Base-by-base conservation (phyloP, 2,888 invertebrate species). In the Andrena marginata region DNA sequence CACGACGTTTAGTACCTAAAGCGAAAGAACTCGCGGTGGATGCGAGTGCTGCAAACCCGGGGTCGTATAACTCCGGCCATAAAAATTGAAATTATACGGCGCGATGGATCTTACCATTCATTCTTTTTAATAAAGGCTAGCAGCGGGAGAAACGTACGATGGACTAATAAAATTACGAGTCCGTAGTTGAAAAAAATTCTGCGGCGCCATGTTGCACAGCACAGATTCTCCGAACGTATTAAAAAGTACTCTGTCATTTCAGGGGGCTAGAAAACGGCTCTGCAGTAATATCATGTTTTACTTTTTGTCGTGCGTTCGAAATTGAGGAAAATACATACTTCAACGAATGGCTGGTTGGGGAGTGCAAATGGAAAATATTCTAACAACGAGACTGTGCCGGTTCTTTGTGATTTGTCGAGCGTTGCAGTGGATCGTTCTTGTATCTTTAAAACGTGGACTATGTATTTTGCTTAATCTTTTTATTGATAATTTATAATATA, bases 211-310 rank as follows among this genome's bases (percentile, higher is more conserved):
- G 20, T 56, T 33, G 56, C 33, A 42, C 16, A 0, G 48, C 54
- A 29, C 64, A 33, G 56, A 56, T 70, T 56, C 48, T 64, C 13
- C 63, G 20, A 49, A 33, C 10, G 3, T 13, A 56, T 77, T 64
- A 49, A 49, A 70, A 64, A 42, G n/a, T 42, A 35, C 35, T 63
- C 54, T 29, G n/a, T 49, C 20, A 42, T 35, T 62, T 54, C 29
- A 62, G 13, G 6, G 13, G 5, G 42, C 26, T 8, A 20, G 20
- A 23, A 16, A 49, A 13, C 16, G 16, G 10, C 10, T 0, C 10
- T 6, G 5, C 16, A 16, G 26, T 31, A 23, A 20, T 23, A 23
- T 16, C 29, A 10, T 35, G 6, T 54, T 69, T n/a, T 35, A 8
- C 6, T 35, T 20, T 3, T 20, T 13, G 13, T 8, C 2, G 10